phyloP scores from a whole-genome alignment of 2,113 vertebrate species.

The Merops nubicus region DNA sequence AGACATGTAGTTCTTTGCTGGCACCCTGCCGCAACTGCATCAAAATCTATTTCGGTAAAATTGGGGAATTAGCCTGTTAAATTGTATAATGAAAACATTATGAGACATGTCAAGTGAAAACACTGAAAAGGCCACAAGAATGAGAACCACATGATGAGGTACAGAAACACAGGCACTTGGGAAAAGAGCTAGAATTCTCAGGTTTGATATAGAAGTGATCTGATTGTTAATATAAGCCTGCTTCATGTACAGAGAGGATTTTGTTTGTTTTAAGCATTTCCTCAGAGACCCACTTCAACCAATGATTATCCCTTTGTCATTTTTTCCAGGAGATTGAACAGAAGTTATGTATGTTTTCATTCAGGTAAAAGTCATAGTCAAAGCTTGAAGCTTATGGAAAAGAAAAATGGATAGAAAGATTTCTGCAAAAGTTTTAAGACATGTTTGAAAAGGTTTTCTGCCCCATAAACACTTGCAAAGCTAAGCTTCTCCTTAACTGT shows the following conservation, averaged over 20 bases:
- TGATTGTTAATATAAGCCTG: not conserved
- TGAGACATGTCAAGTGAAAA: not conserved
- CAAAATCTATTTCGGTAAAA: not conserved
- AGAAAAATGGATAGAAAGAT: not conserved
- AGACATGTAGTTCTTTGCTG: not conserved
- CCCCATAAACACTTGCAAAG: not conserved
- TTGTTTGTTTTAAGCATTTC: not conserved
- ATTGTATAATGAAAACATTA: not conserved
- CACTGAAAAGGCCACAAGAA: not conserved
- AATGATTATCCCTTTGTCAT: not conserved
- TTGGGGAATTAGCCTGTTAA: not conserved
- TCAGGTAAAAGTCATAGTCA: not conserved
- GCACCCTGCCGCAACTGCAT: not conserved
- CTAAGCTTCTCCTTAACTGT: not conserved
- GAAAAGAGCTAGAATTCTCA: not conserved
- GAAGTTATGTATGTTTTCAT: not conserved
- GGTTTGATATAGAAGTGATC: not conserved
- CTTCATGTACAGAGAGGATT: not conserved
- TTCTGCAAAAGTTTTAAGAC: not conserved
- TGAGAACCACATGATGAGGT: not conserved
- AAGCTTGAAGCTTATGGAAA: not conserved
- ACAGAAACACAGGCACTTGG: not conserved
- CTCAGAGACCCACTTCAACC: not conserved
- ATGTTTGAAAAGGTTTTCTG: not conserved
- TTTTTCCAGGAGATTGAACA: not conserved